Evolutionary conservation across 2,113 vertebrate species (phyloP).

Genomic region (Syngnathoides biaculeatus): DNA sequence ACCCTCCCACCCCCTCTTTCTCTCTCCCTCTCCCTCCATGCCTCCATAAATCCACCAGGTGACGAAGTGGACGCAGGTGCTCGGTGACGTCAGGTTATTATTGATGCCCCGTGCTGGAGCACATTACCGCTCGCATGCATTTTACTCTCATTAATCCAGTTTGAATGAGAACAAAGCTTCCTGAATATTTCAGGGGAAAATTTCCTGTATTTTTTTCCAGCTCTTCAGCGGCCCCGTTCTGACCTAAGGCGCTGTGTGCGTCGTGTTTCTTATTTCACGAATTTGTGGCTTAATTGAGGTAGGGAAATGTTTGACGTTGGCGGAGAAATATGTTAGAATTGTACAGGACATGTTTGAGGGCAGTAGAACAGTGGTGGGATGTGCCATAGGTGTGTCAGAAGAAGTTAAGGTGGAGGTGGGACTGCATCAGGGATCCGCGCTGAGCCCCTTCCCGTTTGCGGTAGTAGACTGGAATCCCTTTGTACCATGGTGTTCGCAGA

Average conservation of each 20-base stretch:
- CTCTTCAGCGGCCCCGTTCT: not conserved
- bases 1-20: too few relatives aligned
- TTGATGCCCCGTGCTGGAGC: slow-evolving; percentile 63
- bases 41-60: slow-evolving; percentile 63
- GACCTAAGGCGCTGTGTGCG: slow-evolving; percentile 21
- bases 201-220: not conserved
- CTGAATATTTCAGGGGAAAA: not conserved
- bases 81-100: slow-evolving; percentile 58
- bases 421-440: too few relatives aligned
- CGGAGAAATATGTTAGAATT: too few relatives aligned
- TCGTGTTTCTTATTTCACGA: not conserved
- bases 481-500: too few relatives aligned
- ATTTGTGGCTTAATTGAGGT: too few relatives aligned
- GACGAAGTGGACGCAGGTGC: slow-evolving; percentile 75
- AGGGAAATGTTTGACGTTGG: too few relatives aligned
- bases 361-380: too few relatives aligned
- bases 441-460: too few relatives aligned
- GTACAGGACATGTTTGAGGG: too few relatives aligned
- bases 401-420: too few relatives aligned
- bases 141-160: slow-evolving; percentile 61
- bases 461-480: too few relatives aligned
- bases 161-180: slow-evolving; percentile 24
- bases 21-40: not conserved
- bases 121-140: slow-evolving; percentile 42
- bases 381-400: too few relatives aligned